phyloP scores from a whole-genome alignment of 1,140 invertebrate genomes.

The Rhyzopertha dominica region DNA sequence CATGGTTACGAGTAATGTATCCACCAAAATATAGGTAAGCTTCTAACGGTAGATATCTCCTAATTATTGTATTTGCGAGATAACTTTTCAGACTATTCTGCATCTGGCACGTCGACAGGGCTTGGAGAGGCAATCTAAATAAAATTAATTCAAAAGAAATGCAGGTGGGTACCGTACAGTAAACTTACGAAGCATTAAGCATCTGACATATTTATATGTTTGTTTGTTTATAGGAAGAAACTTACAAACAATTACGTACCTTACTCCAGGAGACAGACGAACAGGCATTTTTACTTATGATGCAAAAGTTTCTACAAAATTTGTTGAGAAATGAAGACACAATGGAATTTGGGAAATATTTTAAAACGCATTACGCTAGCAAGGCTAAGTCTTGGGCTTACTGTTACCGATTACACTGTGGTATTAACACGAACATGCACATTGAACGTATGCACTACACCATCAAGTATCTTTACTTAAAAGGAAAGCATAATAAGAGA shows the following conservation, averaged over 20 bases:
- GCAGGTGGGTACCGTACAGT: slow-evolving; percentile 18
- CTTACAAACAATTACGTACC: slow-evolving; percentile 12
- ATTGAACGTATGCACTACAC: slow-evolving; percentile 15
- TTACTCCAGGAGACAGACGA: slow-evolving; percentile 13
- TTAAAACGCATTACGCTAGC: slow-evolving; percentile 10
- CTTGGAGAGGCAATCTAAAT: slow-evolving; percentile 13
- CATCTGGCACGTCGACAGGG: slow-evolving; percentile 14
- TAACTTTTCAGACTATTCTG: slow-evolving; percentile 8
- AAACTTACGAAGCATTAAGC: too few relatives aligned
- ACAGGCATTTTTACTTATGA: slow-evolving; percentile 10
- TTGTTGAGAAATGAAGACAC: slow-evolving; percentile 11
- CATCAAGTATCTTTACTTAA: slow-evolving; percentile 17
- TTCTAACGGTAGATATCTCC: too few relatives aligned
- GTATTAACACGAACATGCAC: slow-evolving; percentile 17
- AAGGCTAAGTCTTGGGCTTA: slow-evolving; percentile 12
- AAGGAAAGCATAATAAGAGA: slow-evolving; percentile 13
- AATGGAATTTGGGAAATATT: slow-evolving; percentile 14
- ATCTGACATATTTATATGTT: slow-evolving; percentile 9
- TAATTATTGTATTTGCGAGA: too few relatives aligned
- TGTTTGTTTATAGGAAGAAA: slow-evolving; percentile 4
- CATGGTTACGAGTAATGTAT: slow-evolving; percentile 17
- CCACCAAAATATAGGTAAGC: too few relatives aligned
- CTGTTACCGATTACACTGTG: slow-evolving; percentile 10
- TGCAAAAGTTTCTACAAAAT: slow-evolving; percentile 11
- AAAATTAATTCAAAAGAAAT: slow-evolving; percentile 17